These are phyloP conservation scores for Artemisiospiza belli DNA, from an alignment of 2,113 vertebrate species.

Conservation along the genomic window DNA sequence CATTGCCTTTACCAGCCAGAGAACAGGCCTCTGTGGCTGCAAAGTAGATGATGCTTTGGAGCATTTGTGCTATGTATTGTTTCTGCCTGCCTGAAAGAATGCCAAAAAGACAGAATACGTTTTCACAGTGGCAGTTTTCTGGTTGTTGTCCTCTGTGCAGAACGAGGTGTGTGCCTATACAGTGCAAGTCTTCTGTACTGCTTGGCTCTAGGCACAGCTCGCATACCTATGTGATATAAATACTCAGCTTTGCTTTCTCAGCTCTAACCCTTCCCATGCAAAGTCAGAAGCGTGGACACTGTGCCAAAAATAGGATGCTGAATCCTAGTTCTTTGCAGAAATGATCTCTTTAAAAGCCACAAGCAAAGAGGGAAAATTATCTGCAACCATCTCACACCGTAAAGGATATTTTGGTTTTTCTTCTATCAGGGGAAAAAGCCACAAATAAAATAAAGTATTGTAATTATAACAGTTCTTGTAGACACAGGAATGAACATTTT, in stretches of 20 bases:
- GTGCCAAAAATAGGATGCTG: constrained; percentile 16
- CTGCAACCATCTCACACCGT: background rate
- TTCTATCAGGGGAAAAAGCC: background rate
- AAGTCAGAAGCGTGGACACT: background rate
- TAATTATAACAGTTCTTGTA: background rate
- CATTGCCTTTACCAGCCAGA: background rate
- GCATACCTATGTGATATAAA: background rate
- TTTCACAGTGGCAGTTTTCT: background rate
- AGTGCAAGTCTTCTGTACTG: background rate
- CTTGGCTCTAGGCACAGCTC: background rate
- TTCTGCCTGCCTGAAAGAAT: background rate
- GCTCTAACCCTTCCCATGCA: background rate
- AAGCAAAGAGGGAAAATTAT: background rate
- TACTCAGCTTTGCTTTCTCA: constrained; percentile 14
- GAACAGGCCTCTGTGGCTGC: background rate
- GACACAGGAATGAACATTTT: background rate
- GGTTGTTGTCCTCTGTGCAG: background rate
- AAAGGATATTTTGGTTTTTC: background rate
- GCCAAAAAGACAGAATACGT: background rate
- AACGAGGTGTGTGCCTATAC: rapidly evolving
- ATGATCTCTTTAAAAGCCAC: background rate
- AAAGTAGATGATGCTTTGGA: background rate
- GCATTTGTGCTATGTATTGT: background rate
- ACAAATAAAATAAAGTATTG: background rate
- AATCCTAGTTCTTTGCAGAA: background rate